Evolutionary conservation across 2,797 vertebrate genomes (phyloP).

Genomic region (Hafferia zeledoni): DNA sequence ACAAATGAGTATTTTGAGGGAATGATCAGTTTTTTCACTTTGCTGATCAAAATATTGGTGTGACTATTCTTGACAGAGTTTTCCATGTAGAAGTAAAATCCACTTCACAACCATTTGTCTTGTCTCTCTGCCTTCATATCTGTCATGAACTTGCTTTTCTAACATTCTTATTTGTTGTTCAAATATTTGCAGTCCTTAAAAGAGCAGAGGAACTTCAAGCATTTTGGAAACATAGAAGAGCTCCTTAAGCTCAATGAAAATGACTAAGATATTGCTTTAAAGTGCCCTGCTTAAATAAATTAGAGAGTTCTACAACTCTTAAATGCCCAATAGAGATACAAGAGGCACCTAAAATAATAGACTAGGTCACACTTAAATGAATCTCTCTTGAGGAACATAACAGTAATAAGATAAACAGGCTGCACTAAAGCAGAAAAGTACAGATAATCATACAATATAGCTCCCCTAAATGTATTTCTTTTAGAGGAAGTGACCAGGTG

Average conservation of each 20-base stretch:
- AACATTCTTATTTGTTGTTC: slow-evolving; percentile 57
- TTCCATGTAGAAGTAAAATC: not conserved
- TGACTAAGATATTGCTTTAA: slow-evolving; percentile 63
- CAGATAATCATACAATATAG: slow-evolving; percentile 41
- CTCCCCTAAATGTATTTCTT: slow-evolving; percentile 46
- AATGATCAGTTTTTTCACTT: not conserved
- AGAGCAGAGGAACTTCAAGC: slow-evolving; percentile 67
- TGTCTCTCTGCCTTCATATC: not conserved
- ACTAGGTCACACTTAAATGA: slow-evolving; percentile 78
- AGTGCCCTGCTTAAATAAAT: slow-evolving; percentile 75
- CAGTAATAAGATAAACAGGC: slow-evolving; percentile 66
- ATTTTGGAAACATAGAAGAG: slow-evolving; percentile 70
- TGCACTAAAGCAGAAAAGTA: slow-evolving; percentile 52
- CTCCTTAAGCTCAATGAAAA: slow-evolving; percentile 71
- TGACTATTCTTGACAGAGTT: not conserved
- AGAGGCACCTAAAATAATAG: slow-evolving; percentile 70
- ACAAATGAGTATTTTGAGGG: not conserved
- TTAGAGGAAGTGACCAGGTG: slow-evolving; percentile 69
- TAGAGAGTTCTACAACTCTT: slow-evolving; percentile 76
- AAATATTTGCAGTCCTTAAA: slow-evolving; percentile 73
- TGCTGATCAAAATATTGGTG: not conserved
- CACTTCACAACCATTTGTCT: not conserved
- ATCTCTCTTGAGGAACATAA: slow-evolving; percentile 71
- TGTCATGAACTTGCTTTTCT: slow-evolving; percentile 15
- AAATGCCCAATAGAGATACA: slow-evolving; percentile 66